Conservation (phyloP, 2,113 vertebrate species). For the Antechinus flavipes region DNA sequence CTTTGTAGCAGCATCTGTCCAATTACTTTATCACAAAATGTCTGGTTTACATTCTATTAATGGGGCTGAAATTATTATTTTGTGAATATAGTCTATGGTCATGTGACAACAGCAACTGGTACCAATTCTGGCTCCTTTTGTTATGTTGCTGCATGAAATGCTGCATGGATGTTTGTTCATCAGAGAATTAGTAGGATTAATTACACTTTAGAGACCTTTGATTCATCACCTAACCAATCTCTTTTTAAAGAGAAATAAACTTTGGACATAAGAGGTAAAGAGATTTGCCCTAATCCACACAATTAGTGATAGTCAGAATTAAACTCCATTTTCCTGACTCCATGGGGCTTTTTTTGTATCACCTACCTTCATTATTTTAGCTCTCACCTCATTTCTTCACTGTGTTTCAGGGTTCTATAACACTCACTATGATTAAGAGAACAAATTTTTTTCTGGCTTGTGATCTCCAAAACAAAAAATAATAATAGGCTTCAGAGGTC, state of each 20-base stretch:
- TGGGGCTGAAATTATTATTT: background rate
- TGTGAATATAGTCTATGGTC: background rate
- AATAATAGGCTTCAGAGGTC: background rate
- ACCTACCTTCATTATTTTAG: background rate
- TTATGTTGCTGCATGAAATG: background rate
- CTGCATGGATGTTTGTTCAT: background rate
- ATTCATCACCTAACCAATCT: background rate
- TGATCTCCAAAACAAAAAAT: background rate
- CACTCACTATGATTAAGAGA: background rate
- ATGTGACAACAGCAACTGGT: background rate
- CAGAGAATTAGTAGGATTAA: background rate
- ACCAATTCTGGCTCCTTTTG: background rate
- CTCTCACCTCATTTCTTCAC: background rate
- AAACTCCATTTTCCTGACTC: background rate
- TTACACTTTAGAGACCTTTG: background rate
- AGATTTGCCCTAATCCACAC: background rate
- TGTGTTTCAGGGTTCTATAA: background rate
- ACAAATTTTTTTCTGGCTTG: background rate
- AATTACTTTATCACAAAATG: background rate
- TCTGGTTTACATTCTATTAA: background rate
- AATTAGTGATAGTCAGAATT: background rate
- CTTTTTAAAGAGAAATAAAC: background rate
- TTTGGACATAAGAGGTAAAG: background rate
- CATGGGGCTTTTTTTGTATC: background rate
- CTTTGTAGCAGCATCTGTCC: background rate